Conservation (phyloP, 2,888 invertebrate species). For the Drosophila formosana region DNA sequence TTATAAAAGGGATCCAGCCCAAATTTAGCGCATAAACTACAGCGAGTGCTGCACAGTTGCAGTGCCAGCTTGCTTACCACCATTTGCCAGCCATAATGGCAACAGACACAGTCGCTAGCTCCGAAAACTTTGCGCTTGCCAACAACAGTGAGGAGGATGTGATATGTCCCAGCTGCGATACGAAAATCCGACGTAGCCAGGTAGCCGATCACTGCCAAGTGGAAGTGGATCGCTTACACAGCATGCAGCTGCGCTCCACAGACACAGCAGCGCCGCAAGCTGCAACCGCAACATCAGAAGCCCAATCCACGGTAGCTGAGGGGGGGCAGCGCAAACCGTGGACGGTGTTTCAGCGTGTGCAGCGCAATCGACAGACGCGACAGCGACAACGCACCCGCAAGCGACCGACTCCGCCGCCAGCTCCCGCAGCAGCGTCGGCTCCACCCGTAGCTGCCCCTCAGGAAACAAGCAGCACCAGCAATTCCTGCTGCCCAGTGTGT, state of each 20-base stretch:
- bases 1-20: constrained; percentile 38
- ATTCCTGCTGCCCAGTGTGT: constrained; percentile 92
- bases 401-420: constrained; percentile 82
- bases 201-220: constrained; percentile 92
- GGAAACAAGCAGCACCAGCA: constrained; percentile 81
- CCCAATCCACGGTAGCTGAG: constrained; percentile 13
- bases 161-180: constrained; percentile 96
- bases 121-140: constrained; percentile 59
- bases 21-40: constrained; percentile 18
- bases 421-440: constrained; percentile 21
- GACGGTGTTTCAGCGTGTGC: constrained; percentile 91
- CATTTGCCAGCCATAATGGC: constrained; percentile 56
- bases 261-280: constrained; percentile 5
- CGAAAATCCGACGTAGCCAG: constrained; percentile 92
- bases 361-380: constrained; percentile 90
- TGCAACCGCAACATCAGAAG: background rate
- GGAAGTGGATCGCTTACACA: constrained; percentile 90
- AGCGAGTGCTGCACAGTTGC: constrained; percentile 23
- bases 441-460: constrained; percentile 8
- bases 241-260: constrained; percentile 45
- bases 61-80: constrained; percentile 19
- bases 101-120: constrained; percentile 65
- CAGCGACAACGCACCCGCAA: constrained; percentile 88
- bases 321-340: constrained; percentile 85
- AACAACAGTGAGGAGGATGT: constrained; percentile 63